Conservation (phyloP, 2,797 vertebrate genomes). For the Carcharodon carcharias region DNA sequence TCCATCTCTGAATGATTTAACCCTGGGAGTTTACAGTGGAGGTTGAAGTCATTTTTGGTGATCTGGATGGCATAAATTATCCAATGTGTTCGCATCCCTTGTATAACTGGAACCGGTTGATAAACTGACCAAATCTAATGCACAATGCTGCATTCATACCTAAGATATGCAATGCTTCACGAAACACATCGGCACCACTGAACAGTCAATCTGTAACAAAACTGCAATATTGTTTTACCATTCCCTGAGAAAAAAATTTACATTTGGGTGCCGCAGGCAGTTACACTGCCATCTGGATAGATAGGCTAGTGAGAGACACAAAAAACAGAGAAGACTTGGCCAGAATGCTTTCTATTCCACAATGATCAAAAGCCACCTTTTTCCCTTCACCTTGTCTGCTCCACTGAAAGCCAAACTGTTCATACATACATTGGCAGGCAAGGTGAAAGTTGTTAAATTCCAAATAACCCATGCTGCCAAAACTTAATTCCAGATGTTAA, state of each 20-base stretch:
- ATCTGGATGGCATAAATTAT: not conserved
- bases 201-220: slow-evolving; percentile 49
- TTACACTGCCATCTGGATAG: not conserved
- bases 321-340: not conserved
- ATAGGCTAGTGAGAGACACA: not conserved
- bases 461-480: not conserved
- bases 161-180: not conserved
- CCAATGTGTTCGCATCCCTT: not conserved
- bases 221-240: not conserved
- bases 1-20: not conserved
- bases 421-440: not conserved
- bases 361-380: not conserved
- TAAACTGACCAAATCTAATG: not conserved
- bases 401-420: not conserved
- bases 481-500: slow-evolving; percentile 20
- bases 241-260: not conserved
- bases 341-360: not conserved
- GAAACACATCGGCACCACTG: slow-evolving; percentile 59
- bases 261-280: not conserved
- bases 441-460: not conserved
- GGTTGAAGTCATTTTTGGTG: not conserved
- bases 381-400: not conserved
- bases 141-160: not conserved
- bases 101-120: not conserved
- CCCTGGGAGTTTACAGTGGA: not conserved